Conservation (phyloP, 35 echinoderm and acorn worm species). For the Ophiothrix spiculata region DNA sequence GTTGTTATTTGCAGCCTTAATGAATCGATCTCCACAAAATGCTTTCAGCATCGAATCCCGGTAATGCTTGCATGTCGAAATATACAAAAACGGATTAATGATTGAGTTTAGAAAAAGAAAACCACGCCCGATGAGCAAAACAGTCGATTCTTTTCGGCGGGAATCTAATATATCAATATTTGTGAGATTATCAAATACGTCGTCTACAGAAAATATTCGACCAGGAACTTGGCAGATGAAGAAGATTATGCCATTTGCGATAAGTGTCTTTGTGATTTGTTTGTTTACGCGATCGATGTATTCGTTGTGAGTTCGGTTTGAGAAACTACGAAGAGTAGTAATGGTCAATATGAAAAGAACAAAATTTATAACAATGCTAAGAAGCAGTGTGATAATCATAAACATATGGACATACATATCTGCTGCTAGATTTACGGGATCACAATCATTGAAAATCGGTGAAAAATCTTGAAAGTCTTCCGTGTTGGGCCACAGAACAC, state of each 20-base stretch:
- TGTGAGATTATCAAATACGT: not conserved
- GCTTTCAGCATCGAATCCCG: too few relatives aligned
- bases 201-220: not conserved
- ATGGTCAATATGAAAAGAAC: not conserved
- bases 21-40: too few relatives aligned
- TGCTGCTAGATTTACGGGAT: not conserved
- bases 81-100: too few relatives aligned
- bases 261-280: not conserved
- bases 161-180: too few relatives aligned
- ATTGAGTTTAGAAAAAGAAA: too few relatives aligned
- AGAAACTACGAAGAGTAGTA: too few relatives aligned
- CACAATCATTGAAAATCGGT: not conserved
- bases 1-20: too few relatives aligned
- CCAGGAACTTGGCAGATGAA: not conserved
- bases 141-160: too few relatives aligned
- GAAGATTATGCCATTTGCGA: not conserved
- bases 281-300: too few relatives aligned
- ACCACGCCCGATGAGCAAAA: too few relatives aligned
- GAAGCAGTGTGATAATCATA: not conserved
- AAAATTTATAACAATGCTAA: not conserved
- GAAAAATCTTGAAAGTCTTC: not conserved
- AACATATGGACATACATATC: not conserved
- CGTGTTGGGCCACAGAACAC: not conserved
- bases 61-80: too few relatives aligned
- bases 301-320: too few relatives aligned